Conservation (phyloP, 2,797 vertebrate species). For the Poeciliopsis gracilis region DNA sequence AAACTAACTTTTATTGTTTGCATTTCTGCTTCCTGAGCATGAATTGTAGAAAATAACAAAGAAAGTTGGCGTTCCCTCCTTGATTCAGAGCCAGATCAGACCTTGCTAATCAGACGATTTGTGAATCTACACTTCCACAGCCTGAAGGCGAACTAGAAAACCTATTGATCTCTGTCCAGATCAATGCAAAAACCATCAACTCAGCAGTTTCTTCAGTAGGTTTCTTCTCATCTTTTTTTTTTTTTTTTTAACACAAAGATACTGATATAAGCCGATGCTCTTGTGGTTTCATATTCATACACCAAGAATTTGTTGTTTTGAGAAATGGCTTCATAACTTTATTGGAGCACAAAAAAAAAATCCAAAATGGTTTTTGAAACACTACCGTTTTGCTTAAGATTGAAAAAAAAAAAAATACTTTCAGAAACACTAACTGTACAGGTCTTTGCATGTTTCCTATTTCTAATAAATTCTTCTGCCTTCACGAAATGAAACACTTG, state of each 20-base stretch:
- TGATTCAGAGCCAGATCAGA: background rate
- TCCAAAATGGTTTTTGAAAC: background rate
- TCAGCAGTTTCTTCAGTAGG: slow-evolving; percentile 39
- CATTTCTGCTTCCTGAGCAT: background rate
- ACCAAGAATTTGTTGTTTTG: slow-evolving; percentile 2
- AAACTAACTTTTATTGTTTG: background rate
- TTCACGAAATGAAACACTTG: slow-evolving; percentile 25
- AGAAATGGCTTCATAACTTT: background rate
- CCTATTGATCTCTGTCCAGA: slow-evolving; percentile 41
- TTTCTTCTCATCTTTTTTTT: slow-evolving; percentile 14
- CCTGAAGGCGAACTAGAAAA: slow-evolving; percentile 1
- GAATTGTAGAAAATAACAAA: background rate
- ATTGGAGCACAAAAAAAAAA: background rate
- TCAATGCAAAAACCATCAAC: slow-evolving; percentile 42
- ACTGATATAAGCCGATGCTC: slow-evolving; percentile 48
- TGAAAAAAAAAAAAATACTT: background rate
- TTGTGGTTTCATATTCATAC: slow-evolving; percentile 26
- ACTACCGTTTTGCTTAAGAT: background rate
- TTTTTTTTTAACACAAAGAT: slow-evolving; percentile 20
- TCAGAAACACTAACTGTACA: background rate
- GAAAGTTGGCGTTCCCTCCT: too few relatives aligned
- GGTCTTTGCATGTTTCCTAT: slow-evolving; percentile 18
- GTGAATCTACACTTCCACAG: background rate
- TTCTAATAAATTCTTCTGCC: slow-evolving; percentile 14
- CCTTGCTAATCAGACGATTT: slow-evolving; percentile 22